These are phyloP conservation scores for Archilochus colubris DNA, from an alignment of 2,113 vertebrate genomes.

Conservation along the genomic window DNA sequence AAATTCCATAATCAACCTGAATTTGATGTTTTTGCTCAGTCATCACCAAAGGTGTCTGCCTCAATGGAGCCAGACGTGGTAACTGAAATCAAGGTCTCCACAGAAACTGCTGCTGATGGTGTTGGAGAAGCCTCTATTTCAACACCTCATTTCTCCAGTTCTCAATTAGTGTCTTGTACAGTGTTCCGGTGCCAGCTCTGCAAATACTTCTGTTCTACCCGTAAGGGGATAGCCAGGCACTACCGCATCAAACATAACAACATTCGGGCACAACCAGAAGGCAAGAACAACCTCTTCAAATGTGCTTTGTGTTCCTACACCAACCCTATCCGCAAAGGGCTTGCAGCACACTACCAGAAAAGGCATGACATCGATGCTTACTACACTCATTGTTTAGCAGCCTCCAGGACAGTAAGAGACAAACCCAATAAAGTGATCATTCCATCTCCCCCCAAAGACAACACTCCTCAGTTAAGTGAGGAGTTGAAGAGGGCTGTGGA, in stretches of 20 bases:
- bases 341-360: constrained; percentile 98
- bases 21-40: constrained; percentile 87
- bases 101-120: constrained; percentile 78
- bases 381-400: constrained; percentile 96
- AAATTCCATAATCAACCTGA: constrained; percentile 96
- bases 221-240: constrained; percentile 97
- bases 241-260: constrained; percentile 99
- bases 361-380: constrained; percentile 99
- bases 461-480: constrained; percentile 88
- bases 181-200: constrained; percentile 97
- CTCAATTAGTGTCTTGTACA: constrained; percentile 90
- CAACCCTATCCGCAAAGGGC: constrained; percentile 96
- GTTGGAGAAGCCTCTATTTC: constrained; percentile 81
- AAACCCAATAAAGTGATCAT: constrained; percentile 91
- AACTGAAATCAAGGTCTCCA: constrained; percentile 84
- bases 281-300: constrained; percentile 98
- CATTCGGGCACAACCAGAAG: constrained; percentile 93
- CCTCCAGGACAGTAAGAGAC: constrained; percentile 88
- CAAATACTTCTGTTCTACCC: constrained; percentile 97
- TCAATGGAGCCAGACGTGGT: constrained; percentile 82
- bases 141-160: constrained; percentile 84
- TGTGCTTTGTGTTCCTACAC: constrained; percentile 96
- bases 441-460: constrained; percentile 82
- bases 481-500: constrained; percentile 94
- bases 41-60: constrained; percentile 74